Evolutionary conservation across 2,888 invertebrate species (phyloP).

Genomic region (Rotaria macrura): DNA sequence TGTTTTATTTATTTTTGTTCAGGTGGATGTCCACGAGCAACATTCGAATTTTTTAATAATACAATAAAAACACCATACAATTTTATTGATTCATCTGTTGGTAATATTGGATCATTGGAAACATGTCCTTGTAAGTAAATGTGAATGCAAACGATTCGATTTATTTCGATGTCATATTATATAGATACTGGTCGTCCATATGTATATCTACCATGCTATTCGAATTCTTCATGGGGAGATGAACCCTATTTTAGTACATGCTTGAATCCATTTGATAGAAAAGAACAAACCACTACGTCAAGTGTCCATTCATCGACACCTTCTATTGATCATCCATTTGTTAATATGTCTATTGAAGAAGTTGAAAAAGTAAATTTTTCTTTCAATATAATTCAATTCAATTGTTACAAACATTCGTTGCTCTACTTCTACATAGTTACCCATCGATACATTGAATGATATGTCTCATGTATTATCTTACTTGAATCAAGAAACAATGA

Average conservation of each 20-base stretch:
- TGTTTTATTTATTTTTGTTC: background rate
- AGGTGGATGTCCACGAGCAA: background rate
- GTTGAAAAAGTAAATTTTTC: no score
- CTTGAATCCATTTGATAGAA: background rate
- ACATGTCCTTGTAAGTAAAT: background rate
- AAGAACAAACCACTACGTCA: background rate
- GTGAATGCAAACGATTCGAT: no score
- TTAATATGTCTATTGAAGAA: background rate
- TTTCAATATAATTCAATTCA: no score
- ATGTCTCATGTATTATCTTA: background rate
- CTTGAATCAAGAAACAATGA: background rate
- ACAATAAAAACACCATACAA: background rate
- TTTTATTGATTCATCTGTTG: background rate
- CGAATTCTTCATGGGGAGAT: background rate
- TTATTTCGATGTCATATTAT: no score
- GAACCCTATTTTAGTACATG: background rate
- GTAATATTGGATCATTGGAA: conserved; percentile 13
- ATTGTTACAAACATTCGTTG: no score
- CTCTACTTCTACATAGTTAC: background rate
- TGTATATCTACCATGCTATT: conserved; percentile 4
- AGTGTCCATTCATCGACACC: no score
- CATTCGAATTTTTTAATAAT: background rate
- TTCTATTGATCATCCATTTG: background rate
- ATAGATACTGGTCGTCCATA: conserved; percentile 10
- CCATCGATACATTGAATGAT: background rate